These are phyloP conservation scores for Cheiracanthium punctorium DNA, from an alignment of 2,888 invertebrate genomes.

Conservation along the genomic window DNA sequence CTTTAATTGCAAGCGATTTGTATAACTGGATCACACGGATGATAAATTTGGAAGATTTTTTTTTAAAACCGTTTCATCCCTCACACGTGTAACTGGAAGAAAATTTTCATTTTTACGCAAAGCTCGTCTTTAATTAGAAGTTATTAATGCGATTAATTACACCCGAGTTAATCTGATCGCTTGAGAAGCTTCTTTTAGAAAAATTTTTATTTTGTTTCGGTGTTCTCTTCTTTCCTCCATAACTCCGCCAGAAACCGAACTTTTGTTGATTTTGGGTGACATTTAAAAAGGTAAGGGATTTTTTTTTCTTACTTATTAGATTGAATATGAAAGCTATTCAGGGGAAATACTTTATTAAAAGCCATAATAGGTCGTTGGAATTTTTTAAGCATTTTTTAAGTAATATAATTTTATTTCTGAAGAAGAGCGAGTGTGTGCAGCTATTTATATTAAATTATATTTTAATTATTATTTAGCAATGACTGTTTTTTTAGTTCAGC, in stretches of 20 bases:
- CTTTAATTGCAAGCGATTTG: conserved; percentile 68
- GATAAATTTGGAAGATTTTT: conserved; percentile 55
- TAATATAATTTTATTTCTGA: not conserved
- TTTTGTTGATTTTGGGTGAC: conserved; percentile 46
- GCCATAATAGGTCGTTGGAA: not conserved
- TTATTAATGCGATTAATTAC: conserved; percentile 70
- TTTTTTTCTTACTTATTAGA: conserved; percentile 18
- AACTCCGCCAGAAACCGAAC: conserved; percentile 8
- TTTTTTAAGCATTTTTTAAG: not conserved
- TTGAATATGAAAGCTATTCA: conserved; percentile 15
- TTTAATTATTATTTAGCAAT: conserved; percentile 7
- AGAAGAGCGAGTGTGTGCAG: not conserved
- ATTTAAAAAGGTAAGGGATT: conserved; percentile 35
- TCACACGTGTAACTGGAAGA: conserved; percentile 47
- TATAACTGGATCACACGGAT: conserved; percentile 65
- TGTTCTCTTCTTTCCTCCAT: conserved; percentile 27
- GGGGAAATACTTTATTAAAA: conserved; percentile 2
- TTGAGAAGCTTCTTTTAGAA: conserved; percentile 52
- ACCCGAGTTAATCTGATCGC: conserved; percentile 64
- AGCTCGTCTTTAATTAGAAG: conserved; percentile 68
- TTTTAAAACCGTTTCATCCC: conserved; percentile 29
- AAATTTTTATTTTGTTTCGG: conserved; percentile 39
- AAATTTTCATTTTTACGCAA: conserved; percentile 62
- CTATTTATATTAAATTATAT: conserved; percentile 13
- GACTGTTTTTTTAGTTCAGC: not conserved